Conservation (phyloP, 2,113 vertebrate species). For the Aegithalos caudatus region DNA sequence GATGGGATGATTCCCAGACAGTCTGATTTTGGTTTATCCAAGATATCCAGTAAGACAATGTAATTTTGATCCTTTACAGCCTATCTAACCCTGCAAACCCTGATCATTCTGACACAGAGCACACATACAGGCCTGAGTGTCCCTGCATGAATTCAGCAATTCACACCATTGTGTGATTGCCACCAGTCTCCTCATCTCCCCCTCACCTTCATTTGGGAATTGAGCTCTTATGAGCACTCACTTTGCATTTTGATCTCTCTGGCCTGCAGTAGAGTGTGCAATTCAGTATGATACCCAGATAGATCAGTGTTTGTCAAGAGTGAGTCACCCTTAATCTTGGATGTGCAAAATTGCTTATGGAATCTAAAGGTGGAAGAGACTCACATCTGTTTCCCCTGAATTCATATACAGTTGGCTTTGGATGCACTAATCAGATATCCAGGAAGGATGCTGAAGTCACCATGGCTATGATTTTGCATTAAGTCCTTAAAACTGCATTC, state of each 20-base stretch:
- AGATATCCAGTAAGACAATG: neutral
- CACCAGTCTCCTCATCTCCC: neutral
- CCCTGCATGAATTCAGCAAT: neutral
- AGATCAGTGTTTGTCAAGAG: neutral
- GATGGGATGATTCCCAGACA: neutral
- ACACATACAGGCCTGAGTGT: rapidly evolving
- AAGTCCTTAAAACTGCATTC: neutral
- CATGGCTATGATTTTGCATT: neutral
- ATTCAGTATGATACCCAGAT: neutral
- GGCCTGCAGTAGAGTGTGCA: neutral
- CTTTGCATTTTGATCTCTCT: neutral
- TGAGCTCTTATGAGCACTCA: neutral
- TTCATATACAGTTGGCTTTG: neutral
- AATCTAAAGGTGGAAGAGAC: neutral
- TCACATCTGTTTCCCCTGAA: neutral
- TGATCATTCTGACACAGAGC: neutral
- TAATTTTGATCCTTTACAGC: neutral
- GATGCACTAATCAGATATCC: neutral
- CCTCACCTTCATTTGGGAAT: neutral
- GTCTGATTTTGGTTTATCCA: neutral
- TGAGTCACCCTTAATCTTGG: neutral
- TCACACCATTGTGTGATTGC: neutral
- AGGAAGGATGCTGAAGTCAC: neutral
- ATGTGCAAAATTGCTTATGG: neutral
- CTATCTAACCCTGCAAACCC: neutral